Percentiles rank a stretch among this genome's conserved stretches.
phyloP scores from a whole-genome alignment of 2,113 vertebrate species.

The Pachycephala philippinensis region DNA sequence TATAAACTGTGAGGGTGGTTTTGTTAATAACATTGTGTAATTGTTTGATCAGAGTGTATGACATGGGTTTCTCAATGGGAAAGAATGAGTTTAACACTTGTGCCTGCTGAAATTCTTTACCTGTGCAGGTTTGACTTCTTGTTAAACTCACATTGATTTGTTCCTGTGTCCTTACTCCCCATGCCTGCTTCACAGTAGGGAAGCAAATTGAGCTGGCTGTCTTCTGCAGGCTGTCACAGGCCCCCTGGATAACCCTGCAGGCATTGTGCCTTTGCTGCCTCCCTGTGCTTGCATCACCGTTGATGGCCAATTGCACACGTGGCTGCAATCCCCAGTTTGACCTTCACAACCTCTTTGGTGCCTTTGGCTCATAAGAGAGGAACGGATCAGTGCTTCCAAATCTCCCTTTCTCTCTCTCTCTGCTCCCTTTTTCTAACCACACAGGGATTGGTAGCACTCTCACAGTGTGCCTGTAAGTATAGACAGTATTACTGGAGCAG shows the following conservation, averaged over 20 bases:
- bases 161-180: background rate
- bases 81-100: background rate
- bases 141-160: background rate
- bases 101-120: background rate
- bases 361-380: background rate
- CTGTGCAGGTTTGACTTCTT: background rate
- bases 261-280: background rate
- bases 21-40: background rate
- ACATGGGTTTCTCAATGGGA: background rate
- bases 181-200: background rate
- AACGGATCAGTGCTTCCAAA: background rate
- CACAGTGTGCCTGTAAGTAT: background rate
- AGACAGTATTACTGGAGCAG: background rate
- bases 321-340: background rate
- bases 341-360: background rate
- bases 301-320: background rate
- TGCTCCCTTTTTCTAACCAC: background rate
- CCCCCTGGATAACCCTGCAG: background rate
- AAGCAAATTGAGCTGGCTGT: background rate
- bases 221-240: background rate
- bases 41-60: background rate
- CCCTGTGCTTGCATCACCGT: background rate
- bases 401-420: background rate
- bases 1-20: background rate
- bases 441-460: background rate